Percentiles rank a stretch among this genome's conserved stretches.
Conservation (phyloP, 2,888 invertebrate species). For the Chrysina gloriosa region DNA sequence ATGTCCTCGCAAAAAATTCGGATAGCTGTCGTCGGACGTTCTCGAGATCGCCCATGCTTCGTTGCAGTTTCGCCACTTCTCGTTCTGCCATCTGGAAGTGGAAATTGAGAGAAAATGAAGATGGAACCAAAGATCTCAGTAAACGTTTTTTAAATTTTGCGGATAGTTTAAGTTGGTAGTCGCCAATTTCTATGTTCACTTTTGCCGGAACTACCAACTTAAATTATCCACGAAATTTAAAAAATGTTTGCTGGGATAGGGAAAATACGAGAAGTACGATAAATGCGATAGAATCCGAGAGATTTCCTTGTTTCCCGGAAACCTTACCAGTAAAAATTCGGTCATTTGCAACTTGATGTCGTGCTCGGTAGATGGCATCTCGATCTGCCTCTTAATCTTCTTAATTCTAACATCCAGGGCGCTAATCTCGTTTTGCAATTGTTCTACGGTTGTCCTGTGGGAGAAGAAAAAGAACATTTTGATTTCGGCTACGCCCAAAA, state of each 20-base stretch:
- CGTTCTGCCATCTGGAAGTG: slow-evolving; percentile 78
- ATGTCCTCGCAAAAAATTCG: slow-evolving; percentile 94
- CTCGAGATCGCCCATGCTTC: slow-evolving; percentile 86
- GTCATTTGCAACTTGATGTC: slow-evolving; percentile 91
- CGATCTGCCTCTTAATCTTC: slow-evolving; percentile 84
- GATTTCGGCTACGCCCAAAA: no score
- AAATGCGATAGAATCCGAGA: neutral
- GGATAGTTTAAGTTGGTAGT: no score
- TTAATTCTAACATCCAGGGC: slow-evolving; percentile 82
- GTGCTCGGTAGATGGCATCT: slow-evolving; percentile 77
- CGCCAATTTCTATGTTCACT: no score
- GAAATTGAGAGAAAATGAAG: neutral
- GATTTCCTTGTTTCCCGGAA: neutral
- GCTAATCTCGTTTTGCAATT: slow-evolving; percentile 87
- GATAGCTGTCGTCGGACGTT: slow-evolving; percentile 82
- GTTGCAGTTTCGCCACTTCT: slow-evolving; percentile 81
- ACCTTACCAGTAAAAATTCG: slow-evolving; percentile 81
- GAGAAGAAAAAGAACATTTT: neutral
- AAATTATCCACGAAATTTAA: no score
- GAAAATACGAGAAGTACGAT: no score
- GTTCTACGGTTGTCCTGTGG: slow-evolving; percentile 90
- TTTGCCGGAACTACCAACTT: no score
- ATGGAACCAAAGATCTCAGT: no score
- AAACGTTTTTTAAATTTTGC: no score
- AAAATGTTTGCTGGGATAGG: no score